Conservation (phyloP, 2,113 vertebrate species). For the Rutilus rutilus region DNA sequence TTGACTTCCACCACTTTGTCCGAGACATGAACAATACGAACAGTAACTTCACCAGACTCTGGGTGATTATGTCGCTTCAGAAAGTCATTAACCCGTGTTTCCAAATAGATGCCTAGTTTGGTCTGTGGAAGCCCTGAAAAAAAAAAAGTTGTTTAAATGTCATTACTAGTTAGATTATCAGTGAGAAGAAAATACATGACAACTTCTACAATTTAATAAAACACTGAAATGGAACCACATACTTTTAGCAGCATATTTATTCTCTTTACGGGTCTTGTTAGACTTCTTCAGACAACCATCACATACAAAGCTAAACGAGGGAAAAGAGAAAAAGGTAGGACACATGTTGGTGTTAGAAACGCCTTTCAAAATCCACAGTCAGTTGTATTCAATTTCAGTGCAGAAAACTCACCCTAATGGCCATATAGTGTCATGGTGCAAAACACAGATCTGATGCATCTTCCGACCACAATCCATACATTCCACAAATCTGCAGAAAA, state of each 20-base stretch:
- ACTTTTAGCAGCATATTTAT: conserved; percentile 98
- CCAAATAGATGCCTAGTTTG: conserved; percentile 88
- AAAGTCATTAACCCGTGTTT: conserved; percentile 92
- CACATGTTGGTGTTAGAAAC: background rate
- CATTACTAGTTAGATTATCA: background rate
- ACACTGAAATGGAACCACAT: conserved; percentile 67
- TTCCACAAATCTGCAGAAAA: conserved; percentile 88
- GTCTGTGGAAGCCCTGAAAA: conserved; percentile 90
- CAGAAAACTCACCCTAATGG: conserved; percentile 84
- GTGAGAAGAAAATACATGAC: background rate
- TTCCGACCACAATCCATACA: conserved; percentile 97
- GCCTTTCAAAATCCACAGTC: background rate
- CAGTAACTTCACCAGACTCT: conserved; percentile 91
- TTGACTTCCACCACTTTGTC: conserved; percentile 99
- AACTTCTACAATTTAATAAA: background rate
- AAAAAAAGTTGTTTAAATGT: background rate
- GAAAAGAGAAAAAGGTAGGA: background rate
- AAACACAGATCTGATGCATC: conserved; percentile 98
- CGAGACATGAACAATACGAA: conserved; percentile 95
- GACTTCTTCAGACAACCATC: conserved; percentile 94
- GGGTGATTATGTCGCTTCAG: conserved; percentile 87
- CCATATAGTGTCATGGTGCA: conserved; percentile 97
- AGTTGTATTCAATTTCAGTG: background rate
- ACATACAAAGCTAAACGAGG: conserved; percentile 85
- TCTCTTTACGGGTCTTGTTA: conserved; percentile 92